Conservation (phyloP, 2,888 invertebrate species). For the Limnephilus rhombicus region DNA sequence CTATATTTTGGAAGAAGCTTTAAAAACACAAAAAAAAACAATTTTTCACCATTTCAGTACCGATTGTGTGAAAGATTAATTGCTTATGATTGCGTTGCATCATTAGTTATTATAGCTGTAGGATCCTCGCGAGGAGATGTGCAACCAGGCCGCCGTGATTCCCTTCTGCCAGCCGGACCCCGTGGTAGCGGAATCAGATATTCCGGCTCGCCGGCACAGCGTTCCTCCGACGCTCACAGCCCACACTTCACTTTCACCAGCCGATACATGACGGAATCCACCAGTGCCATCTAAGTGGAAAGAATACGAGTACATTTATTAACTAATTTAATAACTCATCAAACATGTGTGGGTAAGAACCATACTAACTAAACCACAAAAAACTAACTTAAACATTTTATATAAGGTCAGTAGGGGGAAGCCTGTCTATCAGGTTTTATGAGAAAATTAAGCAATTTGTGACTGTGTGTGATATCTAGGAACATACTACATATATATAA, state of each 20-base stretch:
- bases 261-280: slow-evolving; percentile 85
- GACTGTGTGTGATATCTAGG: too few relatives aligned
- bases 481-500: too few relatives aligned
- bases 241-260: slow-evolving; percentile 86
- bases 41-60: background rate
- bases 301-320: slow-evolving; percentile 23
- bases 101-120: slow-evolving; percentile 17
- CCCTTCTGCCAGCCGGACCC: slow-evolving; percentile 90
- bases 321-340: background rate
- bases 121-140: slow-evolving; percentile 71
- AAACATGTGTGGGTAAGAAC: background rate
- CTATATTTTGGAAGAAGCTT: background rate
- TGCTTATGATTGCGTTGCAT: background rate
- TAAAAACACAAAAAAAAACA: background rate
- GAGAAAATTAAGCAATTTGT: too few relatives aligned
- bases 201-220: slow-evolving; percentile 85
- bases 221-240: slow-evolving; percentile 84
- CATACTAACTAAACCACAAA: background rate
- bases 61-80: background rate
- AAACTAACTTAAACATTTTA: background rate
- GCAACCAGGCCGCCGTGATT: slow-evolving; percentile 77
- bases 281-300: slow-evolving; percentile 71
- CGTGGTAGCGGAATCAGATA: slow-evolving; percentile 83
- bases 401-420: too few relatives aligned
- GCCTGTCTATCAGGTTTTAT: too few relatives aligned